phyloP scores from a whole-genome alignment of 2,797 vertebrate genomes.

The Loris lydekkerianus region DNA sequence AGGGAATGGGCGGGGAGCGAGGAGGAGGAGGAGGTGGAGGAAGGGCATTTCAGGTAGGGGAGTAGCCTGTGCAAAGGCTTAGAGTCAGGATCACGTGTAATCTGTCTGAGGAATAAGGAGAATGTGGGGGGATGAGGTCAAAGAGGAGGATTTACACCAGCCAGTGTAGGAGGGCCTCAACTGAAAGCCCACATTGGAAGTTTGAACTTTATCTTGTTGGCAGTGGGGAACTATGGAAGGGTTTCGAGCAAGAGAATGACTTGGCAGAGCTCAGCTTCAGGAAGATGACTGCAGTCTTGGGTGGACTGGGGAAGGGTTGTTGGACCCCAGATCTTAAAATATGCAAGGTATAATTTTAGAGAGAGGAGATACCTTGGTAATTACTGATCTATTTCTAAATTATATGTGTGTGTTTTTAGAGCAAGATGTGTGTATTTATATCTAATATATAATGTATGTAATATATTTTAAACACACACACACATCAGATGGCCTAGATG shows the following conservation, averaged over 20 bases:
- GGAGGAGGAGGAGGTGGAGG: not conserved
- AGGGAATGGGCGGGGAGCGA: not conserved
- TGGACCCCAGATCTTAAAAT: constrained; percentile 50
- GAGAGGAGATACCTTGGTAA: not conserved
- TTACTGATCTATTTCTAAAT: not conserved
- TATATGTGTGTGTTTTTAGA: not conserved
- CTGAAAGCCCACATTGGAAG: not conserved
- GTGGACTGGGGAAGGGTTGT: not conserved
- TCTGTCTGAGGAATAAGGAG: not conserved
- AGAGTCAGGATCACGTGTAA: not conserved
- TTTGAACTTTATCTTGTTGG: constrained; percentile 5
- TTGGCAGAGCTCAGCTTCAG: constrained; percentile 32
- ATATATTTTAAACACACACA: not conserved
- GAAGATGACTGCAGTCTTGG: not conserved
- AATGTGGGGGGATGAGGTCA: not conserved
- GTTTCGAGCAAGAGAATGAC: constrained; percentile 22
- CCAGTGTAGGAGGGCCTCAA: not conserved
- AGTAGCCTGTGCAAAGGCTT: not conserved
- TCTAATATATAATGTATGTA: not conserved
- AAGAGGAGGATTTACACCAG: not conserved
- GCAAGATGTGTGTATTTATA: not conserved
- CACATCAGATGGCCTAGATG: not conserved
- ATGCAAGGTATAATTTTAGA: constrained; percentile 47
- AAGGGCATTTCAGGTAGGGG: not conserved
- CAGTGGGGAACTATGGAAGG: not conserved